Evolutionary conservation across 2,113 vertebrate species (phyloP).

Genomic region (Cyanistes caeruleus): DNA sequence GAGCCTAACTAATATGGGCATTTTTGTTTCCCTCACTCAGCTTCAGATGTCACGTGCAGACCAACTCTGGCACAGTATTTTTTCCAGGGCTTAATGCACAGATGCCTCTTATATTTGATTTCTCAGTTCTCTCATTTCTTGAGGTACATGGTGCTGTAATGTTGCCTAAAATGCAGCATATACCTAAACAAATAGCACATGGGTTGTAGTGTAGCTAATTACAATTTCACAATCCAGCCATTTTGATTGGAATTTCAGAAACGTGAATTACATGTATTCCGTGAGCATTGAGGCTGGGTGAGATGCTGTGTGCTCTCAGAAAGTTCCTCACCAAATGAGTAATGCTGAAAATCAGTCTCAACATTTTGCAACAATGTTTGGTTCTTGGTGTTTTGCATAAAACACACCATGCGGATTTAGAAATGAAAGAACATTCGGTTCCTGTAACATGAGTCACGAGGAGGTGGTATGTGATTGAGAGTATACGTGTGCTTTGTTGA

Average conservation of each 20-base stretch:
- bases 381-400: conserved; percentile 15
- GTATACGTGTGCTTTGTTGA: not conserved
- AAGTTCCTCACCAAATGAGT: not conserved
- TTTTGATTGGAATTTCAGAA: not conserved
- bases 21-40: not conserved
- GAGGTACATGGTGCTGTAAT: not conserved
- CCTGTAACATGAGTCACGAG: conserved; percentile 17
- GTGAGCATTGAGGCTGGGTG: not conserved
- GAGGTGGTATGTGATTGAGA: conserved; percentile 1
- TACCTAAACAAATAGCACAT: not conserved
- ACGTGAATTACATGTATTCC: not conserved
- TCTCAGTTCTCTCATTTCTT: not conserved
- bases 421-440: conserved; percentile 38
- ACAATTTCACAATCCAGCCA: not conserved
- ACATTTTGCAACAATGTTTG: conserved; percentile 12
- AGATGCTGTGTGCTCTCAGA: not conserved
- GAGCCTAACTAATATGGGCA: not conserved
- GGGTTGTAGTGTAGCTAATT: not conserved
- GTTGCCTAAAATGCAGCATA: not conserved
- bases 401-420: not conserved
- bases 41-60: not conserved
- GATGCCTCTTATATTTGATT: not conserved
- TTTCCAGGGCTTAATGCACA: not conserved
- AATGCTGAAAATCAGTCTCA: not conserved
- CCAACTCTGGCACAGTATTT: not conserved